phyloP scores from a whole-genome alignment of 1,140 invertebrate species.

The Drosophila parvula region DNA sequence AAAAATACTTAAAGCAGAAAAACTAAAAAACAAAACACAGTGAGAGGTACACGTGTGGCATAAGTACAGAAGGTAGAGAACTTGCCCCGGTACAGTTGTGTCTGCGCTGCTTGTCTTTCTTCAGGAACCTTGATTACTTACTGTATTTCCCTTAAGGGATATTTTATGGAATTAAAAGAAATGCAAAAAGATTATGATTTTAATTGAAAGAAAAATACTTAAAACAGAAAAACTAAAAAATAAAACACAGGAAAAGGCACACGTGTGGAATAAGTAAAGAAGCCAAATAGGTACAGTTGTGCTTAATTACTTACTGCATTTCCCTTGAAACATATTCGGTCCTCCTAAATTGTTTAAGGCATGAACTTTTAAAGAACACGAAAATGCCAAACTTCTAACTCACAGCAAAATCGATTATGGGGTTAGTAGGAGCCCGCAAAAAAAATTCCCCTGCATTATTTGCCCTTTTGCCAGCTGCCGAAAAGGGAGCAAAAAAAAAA shows the following conservation, averaged over 20 bases:
- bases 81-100: neutral
- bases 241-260: neutral
- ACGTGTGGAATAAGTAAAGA: neutral
- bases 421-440: constrained; percentile 1
- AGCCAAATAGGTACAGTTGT: neutral
- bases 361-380: too few species aligned
- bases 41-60: neutral
- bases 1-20: neutral
- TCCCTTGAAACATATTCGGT: too few species aligned
- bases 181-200: neutral
- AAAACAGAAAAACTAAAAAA: neutral
- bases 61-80: neutral
- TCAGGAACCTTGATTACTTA: too few species aligned
- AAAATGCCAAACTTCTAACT: neutral
- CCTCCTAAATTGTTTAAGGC: too few species aligned
- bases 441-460: constrained; percentile 5
- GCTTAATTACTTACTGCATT: too few species aligned
- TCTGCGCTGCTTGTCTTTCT: neutral
- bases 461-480: neutral
- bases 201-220: neutral
- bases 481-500: neutral
- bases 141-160: too few species aligned
- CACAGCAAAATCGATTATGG: constrained; percentile 10
- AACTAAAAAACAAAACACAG: neutral
- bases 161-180: too few species aligned